Evolutionary conservation across 2,113 vertebrate genomes (phyloP).

Genomic region (rabbit (Oryctolagus cuniculus)): DNA sequence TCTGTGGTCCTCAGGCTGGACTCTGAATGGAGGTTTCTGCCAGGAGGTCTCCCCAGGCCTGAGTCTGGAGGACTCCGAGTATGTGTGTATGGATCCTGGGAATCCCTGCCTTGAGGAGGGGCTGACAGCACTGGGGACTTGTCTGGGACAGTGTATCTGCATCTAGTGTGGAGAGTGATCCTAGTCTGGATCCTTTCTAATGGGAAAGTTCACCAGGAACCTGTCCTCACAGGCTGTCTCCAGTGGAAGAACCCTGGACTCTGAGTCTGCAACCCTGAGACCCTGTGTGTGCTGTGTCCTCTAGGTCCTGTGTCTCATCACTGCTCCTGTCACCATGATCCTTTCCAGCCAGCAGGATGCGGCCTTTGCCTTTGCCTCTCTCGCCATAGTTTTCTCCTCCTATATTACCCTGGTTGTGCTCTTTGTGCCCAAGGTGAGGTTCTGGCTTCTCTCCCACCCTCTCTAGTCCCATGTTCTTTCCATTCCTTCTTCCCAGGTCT

Average conservation of each 20-base stretch:
- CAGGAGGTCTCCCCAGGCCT: too few species aligned
- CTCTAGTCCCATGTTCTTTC: too few species aligned
- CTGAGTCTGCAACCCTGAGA: background rate
- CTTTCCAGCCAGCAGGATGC: conserved; percentile 97
- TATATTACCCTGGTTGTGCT: conserved; percentile 98
- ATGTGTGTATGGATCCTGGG: background rate
- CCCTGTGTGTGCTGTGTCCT: background rate
- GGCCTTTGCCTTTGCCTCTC: conserved; percentile 95
- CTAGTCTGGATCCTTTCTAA: background rate
- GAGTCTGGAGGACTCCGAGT: background rate
- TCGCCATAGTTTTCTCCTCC: conserved; percentile 96
- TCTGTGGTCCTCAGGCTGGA: background rate
- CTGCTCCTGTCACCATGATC: conserved; percentile 97
- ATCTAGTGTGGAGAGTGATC: background rate
- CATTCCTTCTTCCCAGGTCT: too few species aligned
- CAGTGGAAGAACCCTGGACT: background rate
- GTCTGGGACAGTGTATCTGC: background rate
- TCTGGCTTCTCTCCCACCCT: background rate
- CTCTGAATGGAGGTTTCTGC: background rate
- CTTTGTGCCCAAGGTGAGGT: conserved; percentile 95
- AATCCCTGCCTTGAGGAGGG: background rate
- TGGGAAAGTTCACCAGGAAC: background rate
- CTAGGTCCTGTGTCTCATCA: conserved; percentile 97
- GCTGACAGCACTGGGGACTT: background rate
- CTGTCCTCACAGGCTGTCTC: background rate